Percentiles rank a stretch among this genome's conserved stretches.
Evolutionary conservation across 2,888 invertebrate species (phyloP).

Genomic region (Latheticus oryzae): DNA sequence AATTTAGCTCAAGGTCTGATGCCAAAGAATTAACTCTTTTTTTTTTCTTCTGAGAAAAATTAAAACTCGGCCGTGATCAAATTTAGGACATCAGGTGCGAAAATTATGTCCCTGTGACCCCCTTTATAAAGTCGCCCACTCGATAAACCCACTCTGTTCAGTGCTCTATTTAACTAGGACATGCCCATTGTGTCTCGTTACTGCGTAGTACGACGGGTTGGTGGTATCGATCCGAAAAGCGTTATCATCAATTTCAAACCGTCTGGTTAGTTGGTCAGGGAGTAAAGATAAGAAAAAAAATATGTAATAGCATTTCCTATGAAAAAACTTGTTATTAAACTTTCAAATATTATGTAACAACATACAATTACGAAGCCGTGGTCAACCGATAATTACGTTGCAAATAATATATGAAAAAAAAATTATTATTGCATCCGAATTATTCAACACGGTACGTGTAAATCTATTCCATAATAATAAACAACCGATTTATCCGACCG

Average conservation of each 20-base stretch:
- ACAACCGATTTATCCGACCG: constrained; percentile 36
- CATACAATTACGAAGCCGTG: neutral
- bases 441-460: constrained; percentile 25
- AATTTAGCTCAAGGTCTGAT: constrained; percentile 52
- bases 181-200: constrained; percentile 48
- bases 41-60: no score
- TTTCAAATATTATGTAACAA: constrained; percentile 26
- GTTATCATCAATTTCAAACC: constrained; percentile 31
- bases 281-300: neutral
- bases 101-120: constrained; percentile 36
- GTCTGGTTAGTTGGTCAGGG: constrained; percentile 28
- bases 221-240: constrained; percentile 44
- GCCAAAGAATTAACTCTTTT: no score
- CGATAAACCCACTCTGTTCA: constrained; percentile 38
- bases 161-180: constrained; percentile 43
- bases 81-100: constrained; percentile 33
- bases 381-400: constrained; percentile 2
- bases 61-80: no score
- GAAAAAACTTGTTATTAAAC: constrained; percentile 14
- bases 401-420: constrained; percentile 12
- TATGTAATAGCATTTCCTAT: constrained; percentile 1
- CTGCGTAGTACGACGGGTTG: constrained; percentile 48
- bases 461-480: constrained; percentile 34
- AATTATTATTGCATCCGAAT: no score
- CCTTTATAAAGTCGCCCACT: constrained; percentile 39